Conservation (phyloP, 2,113 vertebrate species). For the Parus major region DNA sequence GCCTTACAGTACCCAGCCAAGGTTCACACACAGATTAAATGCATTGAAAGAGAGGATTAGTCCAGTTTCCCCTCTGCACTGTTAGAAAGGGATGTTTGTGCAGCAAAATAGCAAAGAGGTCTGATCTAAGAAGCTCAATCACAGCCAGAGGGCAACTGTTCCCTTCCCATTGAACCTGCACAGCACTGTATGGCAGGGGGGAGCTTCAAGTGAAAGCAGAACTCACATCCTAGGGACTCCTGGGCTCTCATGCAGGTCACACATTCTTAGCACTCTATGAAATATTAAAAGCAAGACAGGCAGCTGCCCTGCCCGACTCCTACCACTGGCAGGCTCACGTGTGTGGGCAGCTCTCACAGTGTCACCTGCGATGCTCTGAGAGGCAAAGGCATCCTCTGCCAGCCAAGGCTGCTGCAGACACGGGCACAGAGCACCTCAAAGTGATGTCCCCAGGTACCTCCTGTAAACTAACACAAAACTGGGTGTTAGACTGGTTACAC, state of each 20-base stretch:
- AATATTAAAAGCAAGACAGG: not conserved
- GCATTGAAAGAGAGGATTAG: not conserved
- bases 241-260: not conserved
- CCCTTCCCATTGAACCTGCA: not conserved
- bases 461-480: not conserved
- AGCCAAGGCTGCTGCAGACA: not conserved
- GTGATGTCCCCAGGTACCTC: not conserved
- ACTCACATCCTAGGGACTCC: not conserved
- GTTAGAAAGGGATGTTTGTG: not conserved
- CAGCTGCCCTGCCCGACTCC: not conserved
- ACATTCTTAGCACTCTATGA: not conserved
- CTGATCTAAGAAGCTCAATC: not conserved
- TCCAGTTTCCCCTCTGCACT: not conserved
- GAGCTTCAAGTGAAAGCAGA: not conserved
- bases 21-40: not conserved
- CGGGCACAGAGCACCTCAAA: not conserved
- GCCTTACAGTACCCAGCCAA: not conserved
- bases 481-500: not conserved
- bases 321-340: not conserved
- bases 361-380: fast-evolving
- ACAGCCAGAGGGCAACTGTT: not conserved
- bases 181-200: fast-evolving
- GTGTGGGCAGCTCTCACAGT: not conserved
- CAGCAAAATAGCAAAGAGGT: not conserved
- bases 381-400: not conserved